These are phyloP conservation scores for Menura novaehollandiae DNA, from an alignment of 2,113 vertebrate genomes.

Conservation along the genomic window DNA sequence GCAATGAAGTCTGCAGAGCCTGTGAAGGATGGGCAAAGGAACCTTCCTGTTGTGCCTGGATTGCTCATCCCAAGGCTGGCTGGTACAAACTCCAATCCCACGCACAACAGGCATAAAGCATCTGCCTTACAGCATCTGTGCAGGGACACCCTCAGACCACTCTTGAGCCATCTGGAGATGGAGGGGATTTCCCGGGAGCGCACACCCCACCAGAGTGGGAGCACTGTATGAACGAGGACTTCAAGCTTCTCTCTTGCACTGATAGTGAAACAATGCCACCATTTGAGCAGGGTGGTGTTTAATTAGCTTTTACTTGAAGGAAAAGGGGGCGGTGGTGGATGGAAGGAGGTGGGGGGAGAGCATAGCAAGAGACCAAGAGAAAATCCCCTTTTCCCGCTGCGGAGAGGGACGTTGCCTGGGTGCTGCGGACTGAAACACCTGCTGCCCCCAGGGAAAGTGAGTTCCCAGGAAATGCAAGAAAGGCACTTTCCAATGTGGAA, in stretches of 20 bases:
- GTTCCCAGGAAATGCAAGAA: conserved; percentile 63
- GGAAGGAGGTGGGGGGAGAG: neutral
- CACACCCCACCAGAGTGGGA: neutral
- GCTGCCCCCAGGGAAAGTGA: conserved; percentile 44
- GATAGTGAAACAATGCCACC: neutral
- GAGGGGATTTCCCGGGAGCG: neutral
- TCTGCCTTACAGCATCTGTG: fast-evolving
- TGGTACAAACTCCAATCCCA: neutral
- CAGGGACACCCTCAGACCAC: fast-evolving
- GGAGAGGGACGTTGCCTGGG: neutral
- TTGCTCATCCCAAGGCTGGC: neutral
- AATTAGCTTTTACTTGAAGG: conserved; percentile 11
- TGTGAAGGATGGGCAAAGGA: neutral
- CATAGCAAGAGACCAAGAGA: neutral
- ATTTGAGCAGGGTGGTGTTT: neutral
- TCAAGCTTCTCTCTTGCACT: neutral
- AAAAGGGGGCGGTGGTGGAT: neutral
- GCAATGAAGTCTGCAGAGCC: neutral
- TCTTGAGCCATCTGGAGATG: neutral
- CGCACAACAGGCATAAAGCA: neutral
- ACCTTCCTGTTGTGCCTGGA: neutral
- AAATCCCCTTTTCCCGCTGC: neutral
- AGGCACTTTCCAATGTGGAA: conserved; percentile 56
- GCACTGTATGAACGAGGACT: neutral
- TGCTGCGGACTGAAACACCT: conserved; percentile 19